Base-by-base conservation (phyloP, 2,797 vertebrate genomes). In the Alosa sapidissima region DNA sequence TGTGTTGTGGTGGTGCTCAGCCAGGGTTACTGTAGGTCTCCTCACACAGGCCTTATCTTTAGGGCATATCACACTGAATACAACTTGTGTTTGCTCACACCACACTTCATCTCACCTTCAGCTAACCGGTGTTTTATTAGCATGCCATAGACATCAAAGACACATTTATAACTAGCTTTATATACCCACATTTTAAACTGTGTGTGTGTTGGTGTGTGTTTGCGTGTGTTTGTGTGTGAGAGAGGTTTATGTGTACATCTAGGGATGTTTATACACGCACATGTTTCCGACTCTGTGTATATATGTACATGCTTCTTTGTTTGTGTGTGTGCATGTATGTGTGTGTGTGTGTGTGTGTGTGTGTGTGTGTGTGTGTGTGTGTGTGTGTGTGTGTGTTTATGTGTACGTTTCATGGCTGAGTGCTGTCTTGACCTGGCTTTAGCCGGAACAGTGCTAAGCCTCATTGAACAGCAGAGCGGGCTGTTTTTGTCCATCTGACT, bases 391-490 rank as follows among this genome's bases (percentile, higher is more conserved):
- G 28, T 72, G 65, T 72, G 11, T 33, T 72, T 72, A 28, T 36
- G 65, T 72, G 65, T 72, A 41, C 8, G 65, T 72, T 33, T 72
- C 55, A 11, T 72, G 65, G 3, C 28, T 75, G 68, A 41, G 68
- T 7, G 36, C 36, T 5, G 36, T 45, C 36, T 41, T 75, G 68
- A 75, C 68, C 68, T 45, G 68, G 68, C 33, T 68, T 28, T 68
- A 75, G 68, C 68, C 36, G 68, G 68, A 75, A 75, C 33, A 75
- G 13, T 16, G 36, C 1, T 75, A 75, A 75, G 36, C 90, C 86
- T 86, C 88, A 84, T 78, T 82, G 86, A 86, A 83, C 86, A 87
- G 62, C 83, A 75, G 33, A 41, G 65, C 28, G 24, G 33, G 62
- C 62, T 68, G 62, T 68, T 68, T 68, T 68, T 68, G 11, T 33